Conservation (phyloP, 2,113 vertebrate species). For the Axis porcinus region DNA sequence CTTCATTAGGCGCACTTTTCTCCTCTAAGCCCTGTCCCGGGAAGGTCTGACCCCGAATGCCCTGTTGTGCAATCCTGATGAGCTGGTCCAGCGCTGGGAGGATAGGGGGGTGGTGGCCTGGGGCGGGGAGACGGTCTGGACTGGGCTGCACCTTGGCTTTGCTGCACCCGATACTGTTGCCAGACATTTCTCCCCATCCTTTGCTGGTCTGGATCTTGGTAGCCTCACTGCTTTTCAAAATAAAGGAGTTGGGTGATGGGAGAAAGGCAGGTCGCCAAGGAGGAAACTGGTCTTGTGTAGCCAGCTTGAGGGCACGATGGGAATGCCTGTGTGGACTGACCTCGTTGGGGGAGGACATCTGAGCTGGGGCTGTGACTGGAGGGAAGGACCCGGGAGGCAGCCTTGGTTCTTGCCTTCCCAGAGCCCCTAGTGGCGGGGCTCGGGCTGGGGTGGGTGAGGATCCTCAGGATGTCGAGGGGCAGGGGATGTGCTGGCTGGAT, state of each 20-base stretch:
- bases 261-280: background rate
- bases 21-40: background rate
- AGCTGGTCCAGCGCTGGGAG: background rate
- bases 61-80: background rate
- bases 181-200: background rate
- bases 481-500: background rate
- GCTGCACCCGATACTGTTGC: background rate
- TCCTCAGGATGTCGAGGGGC: background rate
- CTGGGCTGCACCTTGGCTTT: background rate
- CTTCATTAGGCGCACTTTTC: background rate
- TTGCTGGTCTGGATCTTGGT: background rate
- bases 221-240: background rate
- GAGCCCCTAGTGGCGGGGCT: background rate
- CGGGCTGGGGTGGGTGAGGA: background rate
- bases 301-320: background rate
- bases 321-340: background rate
- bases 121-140: background rate
- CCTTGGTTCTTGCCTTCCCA: background rate
- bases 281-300: background rate
- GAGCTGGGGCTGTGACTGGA: background rate
- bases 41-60: slow-evolving; percentile 11
- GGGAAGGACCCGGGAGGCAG: background rate
- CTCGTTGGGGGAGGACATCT: accelerated
- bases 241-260: background rate
- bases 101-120: background rate